Percentiles rank a stretch among this genome's conserved stretches.
Evolutionary conservation across 2,113 vertebrate genomes (phyloP).

Genomic region (Podiceps cristatus): DNA sequence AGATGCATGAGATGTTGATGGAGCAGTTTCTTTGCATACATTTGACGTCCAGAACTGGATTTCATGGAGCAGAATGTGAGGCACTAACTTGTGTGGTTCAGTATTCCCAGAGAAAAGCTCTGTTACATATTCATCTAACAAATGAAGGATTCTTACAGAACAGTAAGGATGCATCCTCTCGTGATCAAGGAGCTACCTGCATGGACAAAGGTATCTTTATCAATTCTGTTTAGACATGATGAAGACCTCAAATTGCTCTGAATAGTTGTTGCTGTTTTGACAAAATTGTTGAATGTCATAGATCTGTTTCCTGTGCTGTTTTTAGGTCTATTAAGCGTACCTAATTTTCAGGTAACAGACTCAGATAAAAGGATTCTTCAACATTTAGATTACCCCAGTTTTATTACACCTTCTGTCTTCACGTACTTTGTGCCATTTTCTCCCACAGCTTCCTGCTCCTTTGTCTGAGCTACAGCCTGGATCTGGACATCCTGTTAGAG

Average conservation of each 20-base stretch:
- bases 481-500: not conserved
- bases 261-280: not conserved
- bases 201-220: not conserved
- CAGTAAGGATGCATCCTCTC: not conserved
- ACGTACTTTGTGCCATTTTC: not conserved
- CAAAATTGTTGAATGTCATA: not conserved
- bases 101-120: not conserved
- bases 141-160: not conserved
- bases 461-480: not conserved
- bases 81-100: not conserved
- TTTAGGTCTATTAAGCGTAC: not conserved
- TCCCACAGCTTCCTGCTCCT: not conserved
- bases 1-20: not conserved
- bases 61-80: not conserved
- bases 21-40: not conserved
- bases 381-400: accelerated
- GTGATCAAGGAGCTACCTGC: not conserved
- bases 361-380: not conserved
- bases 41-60: not conserved
- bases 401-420: not conserved
- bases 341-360: not conserved
- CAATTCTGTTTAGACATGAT: accelerated
- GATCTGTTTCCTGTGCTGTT: not conserved
- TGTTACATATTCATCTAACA: not conserved
- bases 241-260: not conserved